phyloP scores from a whole-genome alignment of 2,797 vertebrate species.

The Percopsis omiscomaycus region DNA sequence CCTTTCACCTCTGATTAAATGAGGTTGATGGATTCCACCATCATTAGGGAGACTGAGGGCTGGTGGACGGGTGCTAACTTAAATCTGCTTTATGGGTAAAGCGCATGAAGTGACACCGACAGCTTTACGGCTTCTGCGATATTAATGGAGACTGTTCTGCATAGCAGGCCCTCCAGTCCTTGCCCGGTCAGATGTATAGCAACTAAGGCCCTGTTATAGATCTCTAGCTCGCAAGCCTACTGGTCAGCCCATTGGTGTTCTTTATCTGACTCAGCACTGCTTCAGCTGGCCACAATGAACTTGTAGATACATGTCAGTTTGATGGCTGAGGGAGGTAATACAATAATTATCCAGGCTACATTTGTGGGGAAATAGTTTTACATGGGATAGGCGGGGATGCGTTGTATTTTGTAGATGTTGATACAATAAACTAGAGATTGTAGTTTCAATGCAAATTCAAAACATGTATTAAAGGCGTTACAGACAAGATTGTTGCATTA shows the following conservation, averaged over 20 bases:
- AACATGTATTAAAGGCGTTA: no score
- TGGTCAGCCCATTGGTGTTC: constrained; percentile 30
- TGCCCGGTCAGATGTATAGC: constrained; percentile 57
- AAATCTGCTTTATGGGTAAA: constrained; percentile 75
- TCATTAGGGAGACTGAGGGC: constrained; percentile 69
- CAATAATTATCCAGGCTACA: no score
- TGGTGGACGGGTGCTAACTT: constrained; percentile 60
- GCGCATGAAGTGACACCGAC: constrained; percentile 68
- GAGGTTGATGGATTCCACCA: constrained; percentile 68
- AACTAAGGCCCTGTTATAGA: constrained; percentile 48
- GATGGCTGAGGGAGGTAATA: no score
- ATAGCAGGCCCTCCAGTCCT: constrained; percentile 50
- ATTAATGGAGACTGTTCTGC: constrained; percentile 72
- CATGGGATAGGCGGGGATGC: no score
- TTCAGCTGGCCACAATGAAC: constrained; percentile 7
- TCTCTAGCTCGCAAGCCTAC: constrained; percentile 33
- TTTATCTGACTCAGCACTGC: constrained; percentile 46
- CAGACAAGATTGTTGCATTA: no score
- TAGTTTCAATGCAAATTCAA: no score
- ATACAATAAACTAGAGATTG: no score
- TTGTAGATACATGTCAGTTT: neutral
- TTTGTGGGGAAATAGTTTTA: no score
- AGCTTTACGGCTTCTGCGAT: constrained; percentile 70
- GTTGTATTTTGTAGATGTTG: no score
- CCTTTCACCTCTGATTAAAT: constrained; percentile 74